A percentile compares a stretch with the other conserved stretches of the same genome.
phyloP scores from a whole-genome alignment of 2,888 invertebrate genomes.

The Caenorhabditis auriculariae region DNA sequence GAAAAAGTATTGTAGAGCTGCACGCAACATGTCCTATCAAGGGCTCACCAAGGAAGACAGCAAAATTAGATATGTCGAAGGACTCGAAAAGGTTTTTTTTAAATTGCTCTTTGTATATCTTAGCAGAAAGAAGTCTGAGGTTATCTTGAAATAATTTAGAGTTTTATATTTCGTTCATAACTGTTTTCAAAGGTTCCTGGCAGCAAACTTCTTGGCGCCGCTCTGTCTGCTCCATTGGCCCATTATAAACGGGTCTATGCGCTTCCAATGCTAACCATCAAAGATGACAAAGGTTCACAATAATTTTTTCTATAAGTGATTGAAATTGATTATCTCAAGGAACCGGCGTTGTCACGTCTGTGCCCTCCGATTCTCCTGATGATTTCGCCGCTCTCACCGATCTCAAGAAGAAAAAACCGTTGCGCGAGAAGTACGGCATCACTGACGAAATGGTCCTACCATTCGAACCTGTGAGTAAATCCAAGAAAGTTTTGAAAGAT shows the following conservation, averaged over 20 bases:
- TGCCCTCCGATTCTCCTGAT: constrained; percentile 97
- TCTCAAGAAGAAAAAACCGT: constrained; percentile 80
- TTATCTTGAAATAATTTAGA: no score
- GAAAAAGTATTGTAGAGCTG: constrained; percentile 72
- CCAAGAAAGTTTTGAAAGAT: not conserved
- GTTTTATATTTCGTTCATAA: not conserved
- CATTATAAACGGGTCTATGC: constrained; percentile 82
- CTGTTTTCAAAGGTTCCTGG: constrained; percentile 26
- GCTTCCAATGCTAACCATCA: constrained; percentile 95
- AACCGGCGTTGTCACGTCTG: constrained; percentile 95
- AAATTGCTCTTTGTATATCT: not conserved
- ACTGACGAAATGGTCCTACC: constrained; percentile 79
- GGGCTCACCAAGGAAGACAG: constrained; percentile 83
- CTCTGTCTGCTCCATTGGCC: constrained; percentile 82
- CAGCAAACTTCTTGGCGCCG: constrained; percentile 79
- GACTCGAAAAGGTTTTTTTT: constrained; percentile 65
- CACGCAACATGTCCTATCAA: constrained; percentile 93
- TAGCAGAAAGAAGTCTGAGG: constrained; percentile 2
- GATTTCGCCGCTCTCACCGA: constrained; percentile 94
- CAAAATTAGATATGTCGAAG: constrained; percentile 73
- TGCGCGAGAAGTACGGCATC: constrained; percentile 85
- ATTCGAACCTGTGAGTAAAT: constrained; percentile 71
- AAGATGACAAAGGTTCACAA: constrained; percentile 81
- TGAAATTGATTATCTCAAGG: constrained; percentile 65
- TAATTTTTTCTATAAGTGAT: constrained; percentile 2